Percentiles rank a stretch among this genome's conserved stretches.
These are phyloP conservation scores for Myiozetetes cayanensis DNA, from an alignment of 2,113 vertebrate species.

Conservation along the genomic window DNA sequence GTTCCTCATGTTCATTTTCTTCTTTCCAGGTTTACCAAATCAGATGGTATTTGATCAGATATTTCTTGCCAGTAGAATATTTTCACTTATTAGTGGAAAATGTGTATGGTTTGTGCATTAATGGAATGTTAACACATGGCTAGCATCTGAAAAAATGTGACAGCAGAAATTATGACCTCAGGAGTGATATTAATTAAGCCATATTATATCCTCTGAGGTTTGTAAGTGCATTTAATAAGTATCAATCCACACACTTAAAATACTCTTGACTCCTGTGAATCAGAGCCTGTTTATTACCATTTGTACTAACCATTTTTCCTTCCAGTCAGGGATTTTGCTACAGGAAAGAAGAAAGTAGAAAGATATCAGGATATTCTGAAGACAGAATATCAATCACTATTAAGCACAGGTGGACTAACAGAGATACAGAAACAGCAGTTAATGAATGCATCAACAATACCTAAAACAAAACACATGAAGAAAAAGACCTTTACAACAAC, in stretches of 20 bases:
- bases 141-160: background rate
- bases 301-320: background rate
- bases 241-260: background rate
- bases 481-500: background rate
- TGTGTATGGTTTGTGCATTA: background rate
- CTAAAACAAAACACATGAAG: background rate
- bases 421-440: background rate
- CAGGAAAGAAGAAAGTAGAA: background rate
- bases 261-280: background rate
- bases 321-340: background rate
- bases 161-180: background rate
- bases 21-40: background rate
- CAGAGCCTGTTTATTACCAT: background rate
- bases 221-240: constrained; percentile 5
- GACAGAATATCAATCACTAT: background rate
- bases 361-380: background rate
- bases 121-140: background rate
- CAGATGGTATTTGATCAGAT: background rate
- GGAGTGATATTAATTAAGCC: background rate
- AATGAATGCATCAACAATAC: background rate
- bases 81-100: background rate
- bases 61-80: background rate
- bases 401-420: background rate
- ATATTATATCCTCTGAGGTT: background rate
- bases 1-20: background rate